phyloP scores from a whole-genome alignment of 2,888 invertebrate genomes.

The Torymus auratus region DNA sequence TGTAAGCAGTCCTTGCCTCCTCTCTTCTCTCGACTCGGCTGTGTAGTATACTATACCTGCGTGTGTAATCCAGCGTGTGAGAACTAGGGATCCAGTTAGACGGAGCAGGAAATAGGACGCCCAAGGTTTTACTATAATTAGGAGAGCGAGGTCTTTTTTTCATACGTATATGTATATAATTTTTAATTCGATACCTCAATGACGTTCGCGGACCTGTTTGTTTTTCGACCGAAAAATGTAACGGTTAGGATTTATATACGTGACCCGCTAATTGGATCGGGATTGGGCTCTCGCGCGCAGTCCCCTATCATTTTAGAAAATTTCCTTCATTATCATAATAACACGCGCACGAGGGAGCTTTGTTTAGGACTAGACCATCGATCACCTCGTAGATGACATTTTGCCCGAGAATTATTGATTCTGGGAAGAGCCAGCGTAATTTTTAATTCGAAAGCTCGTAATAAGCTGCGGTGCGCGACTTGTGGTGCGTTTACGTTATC shows the following conservation, averaged over 20 bases:
- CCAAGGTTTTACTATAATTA: conserved; percentile 28
- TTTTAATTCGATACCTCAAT: conserved; percentile 33
- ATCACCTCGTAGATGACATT: too few relatives aligned
- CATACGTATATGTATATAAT: conserved; percentile 6
- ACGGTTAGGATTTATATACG: conserved; percentile 10
- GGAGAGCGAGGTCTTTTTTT: not conserved
- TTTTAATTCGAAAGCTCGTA: too few relatives aligned
- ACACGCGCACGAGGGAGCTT: not conserved
- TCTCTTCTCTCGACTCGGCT: not conserved
- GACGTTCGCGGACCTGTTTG: conserved; percentile 48
- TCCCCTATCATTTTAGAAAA: conserved; percentile 44
- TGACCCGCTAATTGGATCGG: conserved; percentile 44
- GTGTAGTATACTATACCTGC: too few relatives aligned
- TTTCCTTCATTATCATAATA: conserved; percentile 45
- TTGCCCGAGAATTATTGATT: too few relatives aligned
- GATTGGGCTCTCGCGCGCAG: conserved; percentile 18
- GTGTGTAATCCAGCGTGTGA: not conserved
- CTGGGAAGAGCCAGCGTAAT: too few relatives aligned
- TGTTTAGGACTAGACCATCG: too few relatives aligned
- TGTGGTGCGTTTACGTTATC: conserved; percentile 4
- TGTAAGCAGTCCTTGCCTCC: conserved; percentile 56
- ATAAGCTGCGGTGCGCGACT: too few relatives aligned
- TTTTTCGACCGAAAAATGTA: conserved; percentile 51
- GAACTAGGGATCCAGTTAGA: conserved; percentile 12
- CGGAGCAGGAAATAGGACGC: conserved; percentile 6